phyloP scores from a whole-genome alignment of 1,140 invertebrate species.

The Macrosteles quadrilineatus region DNA sequence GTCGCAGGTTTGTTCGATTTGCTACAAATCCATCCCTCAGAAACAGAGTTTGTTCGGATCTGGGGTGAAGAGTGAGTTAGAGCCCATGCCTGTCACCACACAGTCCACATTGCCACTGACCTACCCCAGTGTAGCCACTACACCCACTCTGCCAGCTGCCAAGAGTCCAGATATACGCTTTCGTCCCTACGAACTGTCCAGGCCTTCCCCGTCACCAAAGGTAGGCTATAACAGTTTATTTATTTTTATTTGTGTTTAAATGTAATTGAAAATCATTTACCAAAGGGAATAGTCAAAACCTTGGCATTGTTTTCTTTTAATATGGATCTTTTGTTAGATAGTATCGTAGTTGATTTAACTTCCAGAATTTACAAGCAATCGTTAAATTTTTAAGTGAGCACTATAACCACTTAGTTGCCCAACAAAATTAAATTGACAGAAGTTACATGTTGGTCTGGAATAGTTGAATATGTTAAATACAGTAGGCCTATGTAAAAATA shows the following conservation, averaged over 20 bases:
- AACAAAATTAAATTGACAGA: too few relatives aligned
- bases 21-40: constrained; percentile 78
- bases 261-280: not conserved
- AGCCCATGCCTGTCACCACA: not conserved
- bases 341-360: too few relatives aligned
- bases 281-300: too few relatives aligned
- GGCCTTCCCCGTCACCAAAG: constrained; percentile 54
- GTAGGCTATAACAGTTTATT: not conserved
- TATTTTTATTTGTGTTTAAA: not conserved
- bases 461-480: too few relatives aligned
- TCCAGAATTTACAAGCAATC: too few relatives aligned
- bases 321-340: too few relatives aligned
- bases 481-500: too few relatives aligned
- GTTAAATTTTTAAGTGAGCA: too few relatives aligned
- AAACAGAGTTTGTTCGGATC: constrained; percentile 74
- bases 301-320: too few relatives aligned
- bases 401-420: too few relatives aligned
- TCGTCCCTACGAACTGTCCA: constrained; percentile 71
- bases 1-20: constrained; percentile 79
- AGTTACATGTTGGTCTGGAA: too few relatives aligned
- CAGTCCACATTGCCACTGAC: not conserved
- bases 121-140: constrained; percentile 16
- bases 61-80: constrained; percentile 38
- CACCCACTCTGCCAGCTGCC: constrained; percentile 29
- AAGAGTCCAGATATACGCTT: constrained; percentile 59